phyloP scores from a whole-genome alignment of 2,888 invertebrate genomes.

The Drosophila melanosoma region DNA sequence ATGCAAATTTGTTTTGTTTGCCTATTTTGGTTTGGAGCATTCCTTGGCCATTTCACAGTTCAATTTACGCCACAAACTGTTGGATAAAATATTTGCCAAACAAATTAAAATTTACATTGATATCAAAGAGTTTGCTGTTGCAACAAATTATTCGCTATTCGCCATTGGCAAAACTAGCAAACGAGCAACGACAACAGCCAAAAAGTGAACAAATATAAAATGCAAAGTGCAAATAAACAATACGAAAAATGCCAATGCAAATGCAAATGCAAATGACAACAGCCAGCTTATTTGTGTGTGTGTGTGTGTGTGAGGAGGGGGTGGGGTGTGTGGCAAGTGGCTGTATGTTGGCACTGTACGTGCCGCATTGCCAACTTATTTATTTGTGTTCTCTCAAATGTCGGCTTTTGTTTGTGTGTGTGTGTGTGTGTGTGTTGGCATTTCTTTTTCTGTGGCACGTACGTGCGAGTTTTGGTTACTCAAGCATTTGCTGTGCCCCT shows the following conservation, averaged over 20 bases:
- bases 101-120: conserved; percentile 80
- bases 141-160: conserved; percentile 69
- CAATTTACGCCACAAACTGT: conserved; percentile 62
- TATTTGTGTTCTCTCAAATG: conserved; percentile 16
- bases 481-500: conserved; percentile 42
- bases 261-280: conserved; percentile 44
- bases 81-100: conserved; percentile 72
- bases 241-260: conserved; percentile 53
- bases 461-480: conserved; percentile 29
- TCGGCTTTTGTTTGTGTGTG: conserved; percentile 4
- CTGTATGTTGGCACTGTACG: conserved; percentile 38
- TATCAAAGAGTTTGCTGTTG: conserved; percentile 59
- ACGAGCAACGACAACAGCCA: conserved; percentile 26
- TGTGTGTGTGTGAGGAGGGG: not conserved
- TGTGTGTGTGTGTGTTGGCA: conserved; percentile 12
- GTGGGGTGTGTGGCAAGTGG: too few relatives aligned
- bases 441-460: conserved; percentile 46
- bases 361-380: conserved; percentile 47
- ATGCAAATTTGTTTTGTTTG: conserved; percentile 32
- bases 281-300: conserved; percentile 34
- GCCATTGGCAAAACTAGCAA: conserved; percentile 53
- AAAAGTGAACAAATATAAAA: conserved; percentile 72
- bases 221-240: conserved; percentile 71
- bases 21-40: conserved; percentile 12
- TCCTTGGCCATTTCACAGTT: conserved; percentile 59